Evolutionary conservation across 2,797 vertebrate species (phyloP).

Genomic region (Spinibarbus caldwelli): DNA sequence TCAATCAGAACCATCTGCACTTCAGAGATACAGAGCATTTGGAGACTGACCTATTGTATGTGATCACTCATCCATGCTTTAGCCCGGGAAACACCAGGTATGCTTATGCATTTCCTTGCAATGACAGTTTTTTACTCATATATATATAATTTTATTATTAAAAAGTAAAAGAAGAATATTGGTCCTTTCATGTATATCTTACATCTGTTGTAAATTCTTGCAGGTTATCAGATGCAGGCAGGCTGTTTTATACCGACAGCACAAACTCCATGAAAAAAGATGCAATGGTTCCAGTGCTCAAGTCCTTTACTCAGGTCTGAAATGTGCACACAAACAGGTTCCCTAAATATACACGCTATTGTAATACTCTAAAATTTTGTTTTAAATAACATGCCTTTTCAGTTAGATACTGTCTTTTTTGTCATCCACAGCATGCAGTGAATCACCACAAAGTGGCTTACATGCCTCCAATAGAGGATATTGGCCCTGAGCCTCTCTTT

Average conservation of each 20-base stretch:
- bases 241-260: constrained; percentile 80
- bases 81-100: constrained; percentile 73
- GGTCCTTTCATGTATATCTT: neutral
- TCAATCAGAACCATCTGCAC: constrained; percentile 76
- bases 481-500: constrained; percentile 74
- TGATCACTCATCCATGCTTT: constrained; percentile 77
- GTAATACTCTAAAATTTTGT: neutral
- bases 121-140: neutral
- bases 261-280: constrained; percentile 74
- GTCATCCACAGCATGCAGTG: constrained; percentile 75
- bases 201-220: constrained; percentile 26
- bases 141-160: neutral
- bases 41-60: constrained; percentile 76
- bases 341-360: neutral
- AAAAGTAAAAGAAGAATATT: neutral
- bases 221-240: constrained; percentile 78
- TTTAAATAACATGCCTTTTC: neutral
- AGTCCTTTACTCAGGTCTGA: constrained; percentile 83
- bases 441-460: constrained; percentile 83
- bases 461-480: constrained; percentile 82
- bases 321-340: neutral
- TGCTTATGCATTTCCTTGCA: neutral
- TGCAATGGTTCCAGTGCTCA: constrained; percentile 73
- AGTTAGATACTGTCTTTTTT: neutral
- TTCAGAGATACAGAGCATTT: constrained; percentile 79